Base-by-base conservation (phyloP, 2,888 invertebrate genomes). In the Chymomyza procnemis region DNA sequence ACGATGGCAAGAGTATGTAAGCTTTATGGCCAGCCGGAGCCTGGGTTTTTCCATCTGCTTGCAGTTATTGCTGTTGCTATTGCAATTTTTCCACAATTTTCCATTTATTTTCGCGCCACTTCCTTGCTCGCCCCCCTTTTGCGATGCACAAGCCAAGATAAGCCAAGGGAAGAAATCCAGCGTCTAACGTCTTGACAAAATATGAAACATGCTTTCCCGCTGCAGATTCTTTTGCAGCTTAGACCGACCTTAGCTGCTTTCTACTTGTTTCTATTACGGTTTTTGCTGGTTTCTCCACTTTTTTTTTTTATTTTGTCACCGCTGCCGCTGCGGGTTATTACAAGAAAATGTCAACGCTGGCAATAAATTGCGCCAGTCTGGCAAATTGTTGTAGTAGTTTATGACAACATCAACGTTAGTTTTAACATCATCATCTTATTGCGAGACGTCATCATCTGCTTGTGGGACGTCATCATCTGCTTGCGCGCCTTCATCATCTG, bases 311-410 rank as follows among this genome's bases (percentile, higher is more conserved):
- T 50, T 50, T 54, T 5, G 14, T 48, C 50, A 60, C 55, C 71
- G 69, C 67, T 65, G 70, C 63, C 68, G 78, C 80, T 76, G 61
- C 74, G 74, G 83, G 83, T 73, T 85, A 82, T 80, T 76, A 85
- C 80, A 82, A 75, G 75, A 81, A 78, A 82, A 85, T 80, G 83
- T 79, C 80, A 78, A 76, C 70, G 76, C 64, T 71, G 73, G 73
- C 83, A 83, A 81, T 81, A 81, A 81, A 81, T 82, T 81, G 80
- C 80, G 71, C 76, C 83, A 76, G 80, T 76, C 78, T 81, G 81
- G 73, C 78, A 71, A 81, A 85, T 82, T 78, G 75, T 70, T 61
- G 59, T 74, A 66, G 34, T 41, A 54, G 54, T 21, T 54, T 54
- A 9, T 54, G 54, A 54, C 54, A 54, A 54, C 54, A 54, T 21